Conservation (phyloP, 2,113 vertebrate species). For the Myocastor coypus region DNA sequence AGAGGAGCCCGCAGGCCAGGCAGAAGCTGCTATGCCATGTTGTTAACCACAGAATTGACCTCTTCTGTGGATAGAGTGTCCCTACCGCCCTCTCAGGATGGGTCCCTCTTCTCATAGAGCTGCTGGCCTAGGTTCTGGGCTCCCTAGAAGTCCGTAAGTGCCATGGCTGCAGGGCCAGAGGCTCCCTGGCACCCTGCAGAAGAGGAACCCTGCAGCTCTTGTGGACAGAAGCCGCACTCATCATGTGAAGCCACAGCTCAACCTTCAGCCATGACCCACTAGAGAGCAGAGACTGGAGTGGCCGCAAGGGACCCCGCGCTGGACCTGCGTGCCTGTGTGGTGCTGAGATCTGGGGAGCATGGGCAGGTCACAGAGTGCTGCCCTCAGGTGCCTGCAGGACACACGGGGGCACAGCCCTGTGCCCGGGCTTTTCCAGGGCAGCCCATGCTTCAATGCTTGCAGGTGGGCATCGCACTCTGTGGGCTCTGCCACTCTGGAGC, state of each 20-base stretch:
- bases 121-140: not conserved
- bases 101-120: not conserved
- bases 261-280: not conserved
- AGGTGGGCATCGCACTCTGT: not conserved
- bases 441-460: not conserved
- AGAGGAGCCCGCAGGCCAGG: too few relatives aligned
- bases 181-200: not conserved
- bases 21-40: accelerated
- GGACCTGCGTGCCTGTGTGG: not conserved
- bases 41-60: not conserved
- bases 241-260: not conserved
- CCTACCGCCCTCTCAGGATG: not conserved
- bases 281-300: not conserved
- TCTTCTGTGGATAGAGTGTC: accelerated
- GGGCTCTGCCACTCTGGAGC: too few relatives aligned
- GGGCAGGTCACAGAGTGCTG: not conserved
- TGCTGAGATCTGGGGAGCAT: not conserved
- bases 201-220: not conserved
- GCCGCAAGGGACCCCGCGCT: not conserved
- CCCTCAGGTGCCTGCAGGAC: not conserved
- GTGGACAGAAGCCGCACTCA: accelerated
- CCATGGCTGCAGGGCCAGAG: accelerated
- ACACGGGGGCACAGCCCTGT: too few relatives aligned
- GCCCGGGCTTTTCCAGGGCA: not conserved
- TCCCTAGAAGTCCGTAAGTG: accelerated